Evolutionary conservation across 2,113 vertebrate species (phyloP).

Genomic region (Syngnathus floridae): DNA sequence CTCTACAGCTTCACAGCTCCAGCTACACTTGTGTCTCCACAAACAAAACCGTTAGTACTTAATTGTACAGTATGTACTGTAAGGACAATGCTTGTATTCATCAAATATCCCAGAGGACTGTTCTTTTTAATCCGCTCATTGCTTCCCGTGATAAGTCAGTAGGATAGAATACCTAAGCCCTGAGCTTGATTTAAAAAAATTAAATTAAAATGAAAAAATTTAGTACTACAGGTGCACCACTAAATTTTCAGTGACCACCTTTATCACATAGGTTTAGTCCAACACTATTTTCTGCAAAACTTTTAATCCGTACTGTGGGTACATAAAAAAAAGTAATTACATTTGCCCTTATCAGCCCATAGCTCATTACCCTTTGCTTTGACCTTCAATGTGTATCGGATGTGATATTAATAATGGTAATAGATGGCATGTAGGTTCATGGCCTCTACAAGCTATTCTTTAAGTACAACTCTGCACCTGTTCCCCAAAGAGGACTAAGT

Average conservation of each 20-base stretch:
- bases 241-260: background rate
- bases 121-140: no score
- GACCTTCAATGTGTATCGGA: conserved; percentile 20
- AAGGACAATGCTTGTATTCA: background rate
- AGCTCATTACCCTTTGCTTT: conserved; percentile 32
- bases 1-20: conserved; percentile 18
- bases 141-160: no score
- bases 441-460: conserved; percentile 15
- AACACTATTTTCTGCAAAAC: conserved; percentile 21
- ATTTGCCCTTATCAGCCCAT: conserved; percentile 18
- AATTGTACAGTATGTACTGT: background rate
- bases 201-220: background rate
- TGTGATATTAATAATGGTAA: conserved; percentile 20
- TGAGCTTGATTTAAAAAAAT: background rate
- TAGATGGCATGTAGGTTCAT: conserved; percentile 15
- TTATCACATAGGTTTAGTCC: background rate
- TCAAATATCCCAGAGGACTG: background rate
- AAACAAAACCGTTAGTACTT: background rate
- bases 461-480: conserved; percentile 12
- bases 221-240: background rate
- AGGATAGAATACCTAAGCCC: background rate
- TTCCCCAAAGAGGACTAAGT: conserved; percentile 6
- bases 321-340: conserved; percentile 30
- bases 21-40: background rate
- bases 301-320: conserved; percentile 11